Evolutionary conservation across 2,888 invertebrate species (phyloP).

Genomic region (Pemphredon lugubris): DNA sequence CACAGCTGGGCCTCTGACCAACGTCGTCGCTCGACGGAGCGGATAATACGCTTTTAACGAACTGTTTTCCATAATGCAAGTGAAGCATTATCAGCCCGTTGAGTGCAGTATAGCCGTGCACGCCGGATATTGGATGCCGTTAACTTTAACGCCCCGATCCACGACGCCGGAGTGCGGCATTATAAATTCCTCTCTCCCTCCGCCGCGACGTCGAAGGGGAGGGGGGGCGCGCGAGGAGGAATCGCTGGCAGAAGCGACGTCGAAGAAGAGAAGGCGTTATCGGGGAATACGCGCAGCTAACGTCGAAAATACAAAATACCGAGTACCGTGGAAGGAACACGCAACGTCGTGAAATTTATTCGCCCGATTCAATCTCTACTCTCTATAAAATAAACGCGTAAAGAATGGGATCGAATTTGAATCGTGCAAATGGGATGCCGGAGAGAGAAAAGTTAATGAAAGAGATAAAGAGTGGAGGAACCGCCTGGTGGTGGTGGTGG

Average conservation of each 20-base stretch:
- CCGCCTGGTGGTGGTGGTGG: too few relatives aligned
- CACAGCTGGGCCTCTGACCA: conserved; percentile 56
- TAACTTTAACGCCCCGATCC: conserved; percentile 69
- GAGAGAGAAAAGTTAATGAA: background rate
- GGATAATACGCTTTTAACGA: conserved; percentile 72
- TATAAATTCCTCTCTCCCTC: conserved; percentile 61
- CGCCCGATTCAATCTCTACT: background rate
- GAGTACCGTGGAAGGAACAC: too few relatives aligned
- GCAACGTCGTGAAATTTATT: too few relatives aligned
- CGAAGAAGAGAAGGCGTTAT: background rate
- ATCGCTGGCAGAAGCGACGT: too few relatives aligned
- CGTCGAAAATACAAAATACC: background rate
- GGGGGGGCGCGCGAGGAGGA: too few relatives aligned
- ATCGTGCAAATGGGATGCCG: background rate
- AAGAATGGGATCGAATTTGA: background rate
- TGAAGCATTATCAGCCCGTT: conserved; percentile 73
- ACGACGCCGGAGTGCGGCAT: conserved; percentile 48
- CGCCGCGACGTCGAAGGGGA: background rate
- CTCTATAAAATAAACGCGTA: background rate
- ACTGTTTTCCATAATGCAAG: conserved; percentile 75
- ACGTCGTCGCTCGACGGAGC: conserved; percentile 48
- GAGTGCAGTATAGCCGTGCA: conserved; percentile 60
- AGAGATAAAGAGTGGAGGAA: too few relatives aligned
- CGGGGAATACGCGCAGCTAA: too few relatives aligned
- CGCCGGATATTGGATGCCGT: conserved; percentile 59